These are phyloP conservation scores for Fulica atra DNA, from an alignment of 2,113 vertebrate species.

Conservation along the genomic window DNA sequence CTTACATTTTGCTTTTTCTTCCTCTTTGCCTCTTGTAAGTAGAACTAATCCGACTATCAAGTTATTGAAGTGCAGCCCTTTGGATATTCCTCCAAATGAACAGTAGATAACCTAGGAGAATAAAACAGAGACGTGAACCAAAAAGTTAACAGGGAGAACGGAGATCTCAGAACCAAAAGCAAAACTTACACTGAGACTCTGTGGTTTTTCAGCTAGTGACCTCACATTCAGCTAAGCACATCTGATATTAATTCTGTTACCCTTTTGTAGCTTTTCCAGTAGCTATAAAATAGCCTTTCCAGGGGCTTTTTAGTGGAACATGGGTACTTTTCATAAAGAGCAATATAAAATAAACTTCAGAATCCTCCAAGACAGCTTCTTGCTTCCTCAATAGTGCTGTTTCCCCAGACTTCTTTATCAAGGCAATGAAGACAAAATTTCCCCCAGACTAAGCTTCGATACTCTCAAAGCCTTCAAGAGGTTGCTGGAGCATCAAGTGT, in stretches of 20 bases:
- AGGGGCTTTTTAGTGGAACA: background rate
- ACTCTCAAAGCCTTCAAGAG: background rate
- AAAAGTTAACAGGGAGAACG: background rate
- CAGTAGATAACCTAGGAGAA: conserved; percentile 91
- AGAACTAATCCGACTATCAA: conserved; percentile 96
- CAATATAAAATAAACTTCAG: accelerated
- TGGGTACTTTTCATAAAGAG: background rate
- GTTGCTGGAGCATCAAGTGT: background rate
- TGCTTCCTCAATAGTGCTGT: background rate
- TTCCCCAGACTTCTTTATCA: background rate
- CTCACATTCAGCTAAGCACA: background rate
- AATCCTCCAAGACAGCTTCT: background rate
- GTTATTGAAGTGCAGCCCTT: conserved; percentile 98
- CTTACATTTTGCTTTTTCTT: conserved; percentile 98
- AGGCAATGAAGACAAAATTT: background rate
- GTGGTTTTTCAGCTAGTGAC: background rate
- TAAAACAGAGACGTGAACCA: background rate
- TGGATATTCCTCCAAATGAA: conserved; percentile 94
- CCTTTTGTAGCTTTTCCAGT: background rate
- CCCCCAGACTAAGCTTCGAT: background rate
- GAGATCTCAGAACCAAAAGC: background rate
- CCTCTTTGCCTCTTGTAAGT: conserved; percentile 93
- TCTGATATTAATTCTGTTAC: background rate
- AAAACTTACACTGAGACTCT: background rate
- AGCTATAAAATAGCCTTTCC: background rate